phyloP scores from a whole-genome alignment of 1,140 invertebrate genomes.

The Uloborus diversus region DNA sequence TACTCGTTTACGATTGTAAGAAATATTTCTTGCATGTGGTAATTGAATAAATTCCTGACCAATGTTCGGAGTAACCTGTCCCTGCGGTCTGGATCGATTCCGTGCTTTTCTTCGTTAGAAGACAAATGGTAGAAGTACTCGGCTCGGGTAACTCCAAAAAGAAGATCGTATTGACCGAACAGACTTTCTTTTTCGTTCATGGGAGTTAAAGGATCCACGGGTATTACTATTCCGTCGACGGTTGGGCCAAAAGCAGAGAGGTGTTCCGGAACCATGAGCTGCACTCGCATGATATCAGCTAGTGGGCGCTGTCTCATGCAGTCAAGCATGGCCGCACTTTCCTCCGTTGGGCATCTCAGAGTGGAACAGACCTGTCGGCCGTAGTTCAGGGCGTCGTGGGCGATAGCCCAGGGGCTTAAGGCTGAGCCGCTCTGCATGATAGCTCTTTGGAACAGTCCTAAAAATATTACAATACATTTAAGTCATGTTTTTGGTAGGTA shows the following conservation, averaged over 20 bases:
- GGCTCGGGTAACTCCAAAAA: slow-evolving; percentile 84
- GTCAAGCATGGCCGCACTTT: slow-evolving; percentile 77
- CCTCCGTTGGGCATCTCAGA: slow-evolving; percentile 78
- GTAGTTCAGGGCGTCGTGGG: slow-evolving; percentile 73
- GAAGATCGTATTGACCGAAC: slow-evolving; percentile 91
- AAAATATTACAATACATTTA: too few species aligned
- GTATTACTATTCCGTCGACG: slow-evolving; percentile 75
- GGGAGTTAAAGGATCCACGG: slow-evolving; percentile 62
- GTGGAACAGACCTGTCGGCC: slow-evolving; percentile 84
- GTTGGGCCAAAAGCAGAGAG: slow-evolving; percentile 88
- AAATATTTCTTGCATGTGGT: slow-evolving; percentile 69
- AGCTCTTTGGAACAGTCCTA: slow-evolving; percentile 63
- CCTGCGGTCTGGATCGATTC: slow-evolving; percentile 87
- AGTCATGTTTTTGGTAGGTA: too few species aligned
- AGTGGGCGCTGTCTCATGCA: slow-evolving; percentile 82
- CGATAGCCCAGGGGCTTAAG: slow-evolving; percentile 65
- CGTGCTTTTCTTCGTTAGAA: slow-evolving; percentile 89
- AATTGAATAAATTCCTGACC: slow-evolving; percentile 72
- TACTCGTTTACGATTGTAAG: slow-evolving; percentile 93
- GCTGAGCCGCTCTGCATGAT: slow-evolving; percentile 65
- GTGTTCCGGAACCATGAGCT: slow-evolving; percentile 81
- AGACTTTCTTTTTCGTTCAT: slow-evolving; percentile 61
- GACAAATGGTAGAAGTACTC: slow-evolving; percentile 73
- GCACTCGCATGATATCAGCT: slow-evolving; percentile 68
- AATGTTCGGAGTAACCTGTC: slow-evolving; percentile 93